Conservation (phyloP, 2,888 invertebrate genomes). For the Eulithis prunata region DNA sequence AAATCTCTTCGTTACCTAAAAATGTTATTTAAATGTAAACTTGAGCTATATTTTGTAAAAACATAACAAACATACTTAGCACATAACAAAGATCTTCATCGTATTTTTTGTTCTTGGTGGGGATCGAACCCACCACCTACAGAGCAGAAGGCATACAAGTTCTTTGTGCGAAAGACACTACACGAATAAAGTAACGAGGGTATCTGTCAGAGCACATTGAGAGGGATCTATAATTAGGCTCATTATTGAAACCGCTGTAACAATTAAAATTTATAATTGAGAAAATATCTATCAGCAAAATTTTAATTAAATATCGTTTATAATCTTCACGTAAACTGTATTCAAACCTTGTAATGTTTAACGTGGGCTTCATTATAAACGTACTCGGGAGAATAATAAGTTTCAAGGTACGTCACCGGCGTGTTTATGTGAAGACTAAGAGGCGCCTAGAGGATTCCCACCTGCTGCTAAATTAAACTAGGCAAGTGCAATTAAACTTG, state of each 20-base stretch:
- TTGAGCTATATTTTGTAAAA: too few species aligned
- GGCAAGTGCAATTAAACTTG: background rate
- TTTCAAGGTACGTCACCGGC: conserved; percentile 14
- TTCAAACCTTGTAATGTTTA: conserved; percentile 1
- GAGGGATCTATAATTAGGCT: background rate
- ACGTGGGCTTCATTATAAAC: conserved; percentile 13
- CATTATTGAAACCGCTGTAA: background rate
- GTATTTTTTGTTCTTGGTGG: too few species aligned
- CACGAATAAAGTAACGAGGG: too few species aligned
- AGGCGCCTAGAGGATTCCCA: conserved; percentile 3
- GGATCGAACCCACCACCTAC: too few species aligned
- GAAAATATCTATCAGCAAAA: background rate
- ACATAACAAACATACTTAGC: too few species aligned
- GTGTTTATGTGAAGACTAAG: conserved; percentile 17
- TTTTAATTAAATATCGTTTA: background rate
- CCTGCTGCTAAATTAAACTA: conserved; percentile 20
- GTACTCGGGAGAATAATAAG: conserved; percentile 25
- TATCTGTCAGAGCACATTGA: too few species aligned
- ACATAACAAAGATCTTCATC: too few species aligned
- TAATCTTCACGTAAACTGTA: background rate
- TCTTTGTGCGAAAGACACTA: too few species aligned
- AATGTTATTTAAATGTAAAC: too few species aligned
- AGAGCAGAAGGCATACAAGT: too few species aligned
- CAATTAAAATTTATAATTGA: background rate
- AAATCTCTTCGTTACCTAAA: too few species aligned